Percentiles rank a stretch among this genome's conserved stretches.
Conservation (phyloP, 2,113 vertebrate species). For the Nothocercus julius region DNA sequence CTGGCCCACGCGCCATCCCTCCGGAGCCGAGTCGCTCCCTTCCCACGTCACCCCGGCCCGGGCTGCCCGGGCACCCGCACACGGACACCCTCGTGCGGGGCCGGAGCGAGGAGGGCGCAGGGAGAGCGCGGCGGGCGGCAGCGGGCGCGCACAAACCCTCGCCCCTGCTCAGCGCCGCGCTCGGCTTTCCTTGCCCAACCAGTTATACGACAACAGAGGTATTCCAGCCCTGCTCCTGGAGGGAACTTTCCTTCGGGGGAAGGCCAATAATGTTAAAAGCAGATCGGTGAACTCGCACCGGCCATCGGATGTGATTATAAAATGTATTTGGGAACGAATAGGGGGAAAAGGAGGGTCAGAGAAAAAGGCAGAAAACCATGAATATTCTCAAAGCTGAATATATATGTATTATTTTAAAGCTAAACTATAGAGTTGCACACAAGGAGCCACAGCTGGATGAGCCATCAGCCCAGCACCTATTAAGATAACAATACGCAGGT, state of each 20-base stretch:
- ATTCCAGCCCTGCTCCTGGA: neutral
- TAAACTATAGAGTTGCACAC: accelerated
- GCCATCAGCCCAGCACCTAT: accelerated
- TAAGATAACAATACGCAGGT: neutral
- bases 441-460: neutral
- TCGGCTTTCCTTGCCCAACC: conserved; percentile 7
- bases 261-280: neutral
- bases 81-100: neutral
- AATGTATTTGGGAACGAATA: neutral
- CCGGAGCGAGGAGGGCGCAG: no score
- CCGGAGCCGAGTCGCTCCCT: neutral
- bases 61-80: accelerated
- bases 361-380: neutral
- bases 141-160: no score
- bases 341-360: neutral
- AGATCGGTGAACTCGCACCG: neutral
- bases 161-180: no score
- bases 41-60: neutral
- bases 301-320: neutral
- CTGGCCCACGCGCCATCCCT: neutral
- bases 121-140: no score
- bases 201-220: neutral
- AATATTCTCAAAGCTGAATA: accelerated
- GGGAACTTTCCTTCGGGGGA: neutral
- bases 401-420: neutral